Evolutionary conservation across 1,140 invertebrate species (phyloP).

Genomic region (Drosophila parvula): DNA sequence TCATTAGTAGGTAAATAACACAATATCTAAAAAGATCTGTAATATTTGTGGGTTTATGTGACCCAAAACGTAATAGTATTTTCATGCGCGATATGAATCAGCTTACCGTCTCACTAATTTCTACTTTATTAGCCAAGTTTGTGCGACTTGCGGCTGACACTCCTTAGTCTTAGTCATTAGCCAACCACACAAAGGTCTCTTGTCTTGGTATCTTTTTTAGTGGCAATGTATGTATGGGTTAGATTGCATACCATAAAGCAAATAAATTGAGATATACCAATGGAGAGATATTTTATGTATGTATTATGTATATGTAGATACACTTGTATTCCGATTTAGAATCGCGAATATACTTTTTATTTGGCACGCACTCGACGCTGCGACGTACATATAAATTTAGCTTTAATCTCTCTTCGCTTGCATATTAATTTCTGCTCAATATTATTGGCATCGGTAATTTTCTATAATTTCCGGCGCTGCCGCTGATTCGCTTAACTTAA

Average conservation of each 20-base stretch:
- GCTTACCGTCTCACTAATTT: constrained; percentile 64
- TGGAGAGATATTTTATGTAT: constrained; percentile 29
- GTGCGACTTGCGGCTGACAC: constrained; percentile 49
- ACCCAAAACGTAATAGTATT: constrained; percentile 25
- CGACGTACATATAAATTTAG: constrained; percentile 74
- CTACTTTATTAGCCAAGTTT: constrained; percentile 76
- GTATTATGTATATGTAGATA: background rate
- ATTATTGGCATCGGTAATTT: constrained; percentile 73
- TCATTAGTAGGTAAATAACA: constrained; percentile 16
- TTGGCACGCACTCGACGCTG: constrained; percentile 75
- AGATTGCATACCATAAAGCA: constrained; percentile 30
- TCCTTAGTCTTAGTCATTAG: constrained; percentile 82
- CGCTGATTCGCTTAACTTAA: constrained; percentile 45
- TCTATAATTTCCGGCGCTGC: constrained; percentile 76
- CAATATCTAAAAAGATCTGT: too few species aligned
- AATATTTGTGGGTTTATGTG: background rate
- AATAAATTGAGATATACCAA: constrained; percentile 29
- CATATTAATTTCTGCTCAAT: constrained; percentile 76
- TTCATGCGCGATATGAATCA: constrained; percentile 44
- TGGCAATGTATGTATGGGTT: constrained; percentile 29
- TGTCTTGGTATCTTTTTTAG: constrained; percentile 34
- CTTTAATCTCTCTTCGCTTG: constrained; percentile 68
- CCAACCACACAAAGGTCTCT: too few species aligned
- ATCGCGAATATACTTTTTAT: constrained; percentile 47
- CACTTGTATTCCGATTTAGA: constrained; percentile 53